A percentile compares a stretch with the other conserved stretches of the same genome.
Evolutionary conservation across 2,113 vertebrate species (phyloP).

Genomic region (Panurus biarmicus): DNA sequence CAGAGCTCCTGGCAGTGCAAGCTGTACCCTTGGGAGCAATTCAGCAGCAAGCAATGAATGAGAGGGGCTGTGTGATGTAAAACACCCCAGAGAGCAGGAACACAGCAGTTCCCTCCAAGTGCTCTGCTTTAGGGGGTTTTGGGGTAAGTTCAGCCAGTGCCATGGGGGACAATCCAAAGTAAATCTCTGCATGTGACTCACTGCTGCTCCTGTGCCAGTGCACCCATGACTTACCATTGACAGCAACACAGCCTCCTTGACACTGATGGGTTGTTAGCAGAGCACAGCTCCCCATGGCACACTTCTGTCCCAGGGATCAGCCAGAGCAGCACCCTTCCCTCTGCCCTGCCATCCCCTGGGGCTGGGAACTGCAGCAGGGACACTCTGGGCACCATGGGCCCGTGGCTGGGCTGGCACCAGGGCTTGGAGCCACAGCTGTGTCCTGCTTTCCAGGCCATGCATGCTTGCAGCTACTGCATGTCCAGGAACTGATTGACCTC

Average conservation of each 20-base stretch:
- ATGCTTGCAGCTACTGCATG: background rate
- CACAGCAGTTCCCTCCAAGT: background rate
- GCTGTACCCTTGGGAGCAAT: background rate
- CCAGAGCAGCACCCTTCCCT: background rate
- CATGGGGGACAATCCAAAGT: background rate
- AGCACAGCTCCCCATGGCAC: background rate
- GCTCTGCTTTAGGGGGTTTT: rapidly evolving
- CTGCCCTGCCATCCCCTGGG: background rate
- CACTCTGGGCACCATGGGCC: rapidly evolving
- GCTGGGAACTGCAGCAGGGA: background rate
- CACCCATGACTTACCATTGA: background rate
- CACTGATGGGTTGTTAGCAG: background rate
- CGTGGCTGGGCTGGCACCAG: background rate
- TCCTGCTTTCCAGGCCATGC: background rate
- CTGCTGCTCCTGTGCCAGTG: background rate
- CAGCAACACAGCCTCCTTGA: rapidly evolving
- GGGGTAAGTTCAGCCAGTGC: background rate
- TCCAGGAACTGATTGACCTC: background rate
- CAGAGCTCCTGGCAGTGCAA: background rate
- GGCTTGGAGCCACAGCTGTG: background rate
- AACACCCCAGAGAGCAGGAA: background rate
- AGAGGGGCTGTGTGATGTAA: background rate
- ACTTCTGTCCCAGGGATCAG: background rate
- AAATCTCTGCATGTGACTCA: background rate
- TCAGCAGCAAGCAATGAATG: background rate